These are phyloP conservation scores for Ptilodon capucinus DNA, from an alignment of 2,888 invertebrate species.

Conservation along the genomic window DNA sequence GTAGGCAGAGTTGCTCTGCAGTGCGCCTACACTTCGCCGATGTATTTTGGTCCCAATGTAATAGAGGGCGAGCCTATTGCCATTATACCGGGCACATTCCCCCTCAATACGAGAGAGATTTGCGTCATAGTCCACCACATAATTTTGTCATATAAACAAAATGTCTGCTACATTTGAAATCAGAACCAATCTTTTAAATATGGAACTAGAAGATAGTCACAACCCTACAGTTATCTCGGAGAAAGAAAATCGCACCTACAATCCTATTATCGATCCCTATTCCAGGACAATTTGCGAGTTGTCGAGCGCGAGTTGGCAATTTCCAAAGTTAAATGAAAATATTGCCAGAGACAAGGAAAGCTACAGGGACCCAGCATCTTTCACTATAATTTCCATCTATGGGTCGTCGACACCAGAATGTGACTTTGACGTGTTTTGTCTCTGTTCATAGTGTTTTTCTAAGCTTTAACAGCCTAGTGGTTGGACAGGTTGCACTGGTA, in stretches of 20 bases:
- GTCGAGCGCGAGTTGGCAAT: constrained; percentile 69
- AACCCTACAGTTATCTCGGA: constrained; percentile 52
- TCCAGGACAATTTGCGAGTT: constrained; percentile 76
- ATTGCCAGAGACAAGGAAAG: constrained; percentile 58
- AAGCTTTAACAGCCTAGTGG: too few relatives aligned
- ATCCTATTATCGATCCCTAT: constrained; percentile 80
- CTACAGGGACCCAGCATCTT: constrained; percentile 38
- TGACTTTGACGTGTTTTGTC: constrained; percentile 26
- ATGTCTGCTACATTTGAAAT: too few relatives aligned
- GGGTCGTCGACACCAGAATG: constrained; percentile 24
- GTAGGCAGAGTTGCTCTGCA: too few relatives aligned
- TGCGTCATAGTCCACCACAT: too few relatives aligned
- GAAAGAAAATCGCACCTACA: constrained; percentile 76
- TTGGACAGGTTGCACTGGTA: too few relatives aligned
- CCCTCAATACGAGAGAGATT: too few relatives aligned
- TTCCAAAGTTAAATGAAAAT: constrained; percentile 82
- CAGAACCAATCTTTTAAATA: too few relatives aligned
- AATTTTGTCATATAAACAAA: too few relatives aligned
- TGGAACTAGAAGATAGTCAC: background rate
- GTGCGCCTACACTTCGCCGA: too few relatives aligned
- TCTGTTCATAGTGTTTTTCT: constrained; percentile 3
- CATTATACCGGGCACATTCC: too few relatives aligned
- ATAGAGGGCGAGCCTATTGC: too few relatives aligned
- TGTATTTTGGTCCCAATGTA: too few relatives aligned
- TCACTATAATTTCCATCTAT: constrained; percentile 27